Base-by-base conservation (phyloP, 2,888 invertebrate genomes). In the Nomada lathburiana region DNA sequence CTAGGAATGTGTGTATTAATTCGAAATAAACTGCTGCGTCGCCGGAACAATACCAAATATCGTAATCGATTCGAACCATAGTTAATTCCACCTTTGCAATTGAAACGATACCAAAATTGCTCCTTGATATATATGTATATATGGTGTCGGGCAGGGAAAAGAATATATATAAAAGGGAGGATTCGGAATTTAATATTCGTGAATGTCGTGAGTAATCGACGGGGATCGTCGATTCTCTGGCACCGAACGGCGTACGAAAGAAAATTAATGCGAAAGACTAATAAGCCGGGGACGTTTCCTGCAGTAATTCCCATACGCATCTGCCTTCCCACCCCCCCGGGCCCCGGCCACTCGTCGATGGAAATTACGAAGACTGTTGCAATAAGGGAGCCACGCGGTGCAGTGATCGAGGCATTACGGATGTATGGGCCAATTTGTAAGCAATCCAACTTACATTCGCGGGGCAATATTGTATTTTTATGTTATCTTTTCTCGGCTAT, bases 351-450 rank as follows among this genome's bases (percentile, higher is more conserved):
- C 86, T 90, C 81, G 83, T 85, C 80, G 89, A 89, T 90, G 88
- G 89, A 92, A 91, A 92, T 92, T 89, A 90, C 88, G 73, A 84
- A 80, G 84, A 77, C 84, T 87, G 80, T 73, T 76, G 88, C 87
- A 86, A 90, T 89, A 88, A 89, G 88, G 88, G 86, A 88, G 84
- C 83, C 87, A 89, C 82, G 85, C 81, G 80, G 88, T 80, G 90
- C 83, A 88, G 88, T 80, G 91, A 93, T 92, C 92, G 92, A 85
- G 88, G 85, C 91, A 94, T 94, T 94, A 94, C 90, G 86, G 91
- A 94, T 94, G 94, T 94, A 94, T 94, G 89, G 94, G 85, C 93
- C 94, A 94, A 94, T 94, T 93, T 94, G 93, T 94, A 94, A 93
- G 94, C 94, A 94, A 94, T 94, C 92, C 93, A 93, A 93, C 92